phyloP scores from a whole-genome alignment of 2,113 vertebrate genomes.

The Grammomys dolichurus region DNA sequence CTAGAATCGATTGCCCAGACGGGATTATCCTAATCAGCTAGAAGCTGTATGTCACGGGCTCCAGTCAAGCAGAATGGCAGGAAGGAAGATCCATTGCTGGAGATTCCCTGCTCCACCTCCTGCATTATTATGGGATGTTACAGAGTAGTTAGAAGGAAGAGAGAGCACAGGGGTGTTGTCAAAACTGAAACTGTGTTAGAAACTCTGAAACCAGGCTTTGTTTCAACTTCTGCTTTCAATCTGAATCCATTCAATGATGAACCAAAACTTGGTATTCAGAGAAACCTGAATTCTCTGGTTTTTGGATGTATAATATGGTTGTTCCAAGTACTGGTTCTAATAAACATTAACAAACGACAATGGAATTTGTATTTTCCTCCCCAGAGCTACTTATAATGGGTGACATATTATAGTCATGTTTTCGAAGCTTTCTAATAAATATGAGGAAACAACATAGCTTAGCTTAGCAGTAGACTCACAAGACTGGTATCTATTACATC shows the following conservation, averaged over 20 bases:
- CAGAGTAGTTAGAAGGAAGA: background rate
- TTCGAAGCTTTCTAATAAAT: slow-evolving; percentile 33
- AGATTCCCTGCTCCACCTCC: background rate
- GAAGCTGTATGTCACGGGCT: background rate
- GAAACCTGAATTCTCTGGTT: background rate
- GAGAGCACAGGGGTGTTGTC: background rate
- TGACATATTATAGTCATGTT: background rate
- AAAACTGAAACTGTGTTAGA: background rate
- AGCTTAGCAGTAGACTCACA: background rate
- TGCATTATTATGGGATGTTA: background rate
- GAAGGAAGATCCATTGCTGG: background rate
- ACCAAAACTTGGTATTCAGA: slow-evolving; percentile 19
- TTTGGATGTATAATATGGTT: background rate
- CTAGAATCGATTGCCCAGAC: background rate
- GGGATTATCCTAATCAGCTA: background rate
- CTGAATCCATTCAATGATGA: background rate
- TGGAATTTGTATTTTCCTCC: background rate
- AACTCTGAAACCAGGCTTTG: background rate
- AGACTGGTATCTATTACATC: background rate
- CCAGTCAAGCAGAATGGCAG: background rate
- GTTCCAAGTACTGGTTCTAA: background rate
- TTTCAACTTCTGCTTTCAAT: background rate
- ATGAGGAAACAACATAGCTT: slow-evolving; percentile 12
- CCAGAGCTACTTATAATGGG: background rate
- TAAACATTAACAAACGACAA: background rate